These are phyloP conservation scores for Alouatta palliata DNA, from an alignment of 2,113 vertebrate species.

Conservation along the genomic window DNA sequence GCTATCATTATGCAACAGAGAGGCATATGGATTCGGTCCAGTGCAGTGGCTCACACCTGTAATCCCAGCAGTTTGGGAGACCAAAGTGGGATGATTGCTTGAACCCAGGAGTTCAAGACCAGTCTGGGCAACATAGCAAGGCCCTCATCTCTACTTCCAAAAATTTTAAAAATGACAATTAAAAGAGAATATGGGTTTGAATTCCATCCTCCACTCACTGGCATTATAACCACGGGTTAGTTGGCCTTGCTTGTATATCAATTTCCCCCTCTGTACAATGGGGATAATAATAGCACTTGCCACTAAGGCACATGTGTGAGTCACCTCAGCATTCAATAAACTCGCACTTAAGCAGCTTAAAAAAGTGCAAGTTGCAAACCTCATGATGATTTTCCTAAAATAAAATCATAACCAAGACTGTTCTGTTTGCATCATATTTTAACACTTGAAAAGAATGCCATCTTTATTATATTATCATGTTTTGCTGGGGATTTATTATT, in stretches of 20 bases:
- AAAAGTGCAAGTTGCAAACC: background rate
- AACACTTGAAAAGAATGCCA: background rate
- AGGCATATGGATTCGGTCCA: background rate
- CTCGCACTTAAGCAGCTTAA: background rate
- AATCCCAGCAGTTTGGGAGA: too few relatives aligned
- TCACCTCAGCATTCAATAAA: background rate
- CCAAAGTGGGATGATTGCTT: too few relatives aligned
- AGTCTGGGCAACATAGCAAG: too few relatives aligned
- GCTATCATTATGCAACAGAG: background rate
- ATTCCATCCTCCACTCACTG: background rate
- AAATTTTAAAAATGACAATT: accelerated
- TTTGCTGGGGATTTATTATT: background rate
- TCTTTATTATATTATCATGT: background rate
- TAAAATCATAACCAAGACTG: constrained; percentile 3
- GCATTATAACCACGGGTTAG: background rate
- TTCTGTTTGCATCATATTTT: background rate
- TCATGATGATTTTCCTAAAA: background rate
- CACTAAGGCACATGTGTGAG: background rate
- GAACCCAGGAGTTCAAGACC: too few relatives aligned
- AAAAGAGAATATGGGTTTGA: background rate
- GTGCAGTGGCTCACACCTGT: too few relatives aligned
- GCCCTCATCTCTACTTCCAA: too few relatives aligned
- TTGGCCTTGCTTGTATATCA: background rate
- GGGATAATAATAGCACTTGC: background rate
- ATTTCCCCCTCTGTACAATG: background rate